Evolutionary conservation across 2,888 invertebrate species (phyloP).

Genomic region (Girardia tigrina): DNA sequence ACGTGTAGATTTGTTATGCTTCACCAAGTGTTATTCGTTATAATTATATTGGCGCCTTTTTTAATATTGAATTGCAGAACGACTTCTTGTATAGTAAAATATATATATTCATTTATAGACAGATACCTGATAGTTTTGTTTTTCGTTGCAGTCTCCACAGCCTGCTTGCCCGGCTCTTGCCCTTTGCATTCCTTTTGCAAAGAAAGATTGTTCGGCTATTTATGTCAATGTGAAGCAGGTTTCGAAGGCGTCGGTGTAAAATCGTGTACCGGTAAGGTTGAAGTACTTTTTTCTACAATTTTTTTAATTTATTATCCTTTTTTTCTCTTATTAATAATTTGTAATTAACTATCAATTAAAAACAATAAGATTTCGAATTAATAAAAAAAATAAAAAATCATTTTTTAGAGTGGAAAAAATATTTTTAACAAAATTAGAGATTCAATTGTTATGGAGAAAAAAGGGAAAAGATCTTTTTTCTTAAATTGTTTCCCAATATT

Average conservation of each 20-base stretch:
- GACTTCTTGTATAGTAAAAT: background rate
- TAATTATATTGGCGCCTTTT: conserved; percentile 15
- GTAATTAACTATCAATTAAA: no score
- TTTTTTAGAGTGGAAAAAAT: no score
- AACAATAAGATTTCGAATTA: no score
- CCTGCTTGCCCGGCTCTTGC: background rate
- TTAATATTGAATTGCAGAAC: background rate
- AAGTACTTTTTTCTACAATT: no score
- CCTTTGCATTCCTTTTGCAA: conserved; percentile 6
- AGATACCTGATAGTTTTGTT: no score
- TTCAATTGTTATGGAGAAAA: no score
- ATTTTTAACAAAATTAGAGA: no score
- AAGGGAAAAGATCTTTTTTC: no score
- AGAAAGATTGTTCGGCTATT: background rate
- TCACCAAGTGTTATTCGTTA: background rate
- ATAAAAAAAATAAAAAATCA: no score
- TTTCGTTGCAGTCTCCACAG: background rate
- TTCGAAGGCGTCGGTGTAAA: conserved; percentile 3
- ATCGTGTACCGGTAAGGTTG: background rate
- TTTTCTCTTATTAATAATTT: no score
- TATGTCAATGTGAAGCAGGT: conserved; percentile 1
- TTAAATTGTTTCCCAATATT: no score
- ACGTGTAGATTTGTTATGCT: background rate
- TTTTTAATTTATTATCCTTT: no score
- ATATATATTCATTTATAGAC: background rate